Percentiles rank a stretch among this genome's conserved stretches.
These are phyloP conservation scores for Drosophila bunnanda DNA, from an alignment of 2,888 invertebrate genomes.

Conservation along the genomic window DNA sequence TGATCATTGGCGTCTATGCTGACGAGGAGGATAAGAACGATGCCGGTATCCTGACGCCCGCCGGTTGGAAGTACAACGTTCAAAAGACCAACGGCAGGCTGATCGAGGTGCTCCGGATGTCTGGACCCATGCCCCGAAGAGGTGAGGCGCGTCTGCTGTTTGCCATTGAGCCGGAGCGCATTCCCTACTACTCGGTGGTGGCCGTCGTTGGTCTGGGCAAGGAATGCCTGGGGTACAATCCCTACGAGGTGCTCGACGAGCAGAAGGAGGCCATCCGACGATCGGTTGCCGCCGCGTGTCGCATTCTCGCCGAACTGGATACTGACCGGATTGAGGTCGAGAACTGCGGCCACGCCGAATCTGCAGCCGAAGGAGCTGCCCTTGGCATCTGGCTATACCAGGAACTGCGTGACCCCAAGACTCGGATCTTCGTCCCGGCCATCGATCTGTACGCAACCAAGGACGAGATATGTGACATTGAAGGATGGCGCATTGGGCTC, in stretches of 20 bases:
- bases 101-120: slow-evolving; percentile 86
- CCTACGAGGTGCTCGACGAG: slow-evolving; percentile 90
- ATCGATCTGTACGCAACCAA: slow-evolving; percentile 86
- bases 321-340: slow-evolving; percentile 89
- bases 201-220: slow-evolving; percentile 91
- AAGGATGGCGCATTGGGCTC: slow-evolving; percentile 90
- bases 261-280: slow-evolving; percentile 90
- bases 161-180: slow-evolving; percentile 86
- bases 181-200: slow-evolving; percentile 86
- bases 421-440: slow-evolving; percentile 71
- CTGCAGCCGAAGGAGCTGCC: slow-evolving; percentile 91
- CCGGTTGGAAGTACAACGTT: slow-evolving; percentile 87
- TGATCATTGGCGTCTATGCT: slow-evolving; percentile 88
- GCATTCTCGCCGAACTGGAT: slow-evolving; percentile 86
- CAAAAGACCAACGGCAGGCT: slow-evolving; percentile 86
- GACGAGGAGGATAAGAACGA: slow-evolving; percentile 86
- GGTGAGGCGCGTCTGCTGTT: slow-evolving; percentile 88
- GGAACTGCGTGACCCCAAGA: slow-evolving; percentile 82
- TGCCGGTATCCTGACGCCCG: slow-evolving; percentile 87
- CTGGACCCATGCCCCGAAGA: slow-evolving; percentile 85
- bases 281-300: slow-evolving; percentile 88
- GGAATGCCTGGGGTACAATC: slow-evolving; percentile 88
- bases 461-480: slow-evolving; percentile 88
- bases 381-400: slow-evolving; percentile 90
- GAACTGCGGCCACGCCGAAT: slow-evolving; percentile 90